Base-by-base conservation (phyloP, 2,113 vertebrate species). In the Burhinus oedicnemus region DNA sequence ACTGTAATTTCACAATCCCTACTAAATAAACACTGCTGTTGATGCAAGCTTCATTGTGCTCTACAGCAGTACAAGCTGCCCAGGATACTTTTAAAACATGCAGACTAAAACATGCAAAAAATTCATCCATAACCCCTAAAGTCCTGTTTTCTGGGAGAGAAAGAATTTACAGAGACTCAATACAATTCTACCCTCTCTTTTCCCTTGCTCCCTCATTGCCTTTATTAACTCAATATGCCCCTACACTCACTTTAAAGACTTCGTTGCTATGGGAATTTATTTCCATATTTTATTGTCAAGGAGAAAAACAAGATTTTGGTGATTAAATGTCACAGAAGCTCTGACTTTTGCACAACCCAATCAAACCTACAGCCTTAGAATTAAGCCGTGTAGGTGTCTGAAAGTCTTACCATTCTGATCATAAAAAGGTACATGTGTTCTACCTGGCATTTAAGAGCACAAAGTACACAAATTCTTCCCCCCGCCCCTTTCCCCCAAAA, bases 161-260 rank as follows among this genome's bases (percentile, higher is more conserved):
- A 91, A 87, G 62, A 93, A 94, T 91, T 95, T 95, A 95, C 52
- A 82, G 60, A 92, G 61, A 69, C 54, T 93, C 29, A 2, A 38
- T 38, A 93, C 70, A 96, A 79, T 85, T 92, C 74, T 90, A 82
- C n/a, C 49, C 40, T 64, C 72, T 81, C 70, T 89, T 77, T 77
- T 85, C 51, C 66, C 40, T 45, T 70, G 49, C 21, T 85, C 75
- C 55, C 74, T 87, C 62, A 42, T 54, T 91, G 91, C 57, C 74
- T 93, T 97, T 95, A 97, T 96, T 96, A 95, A 93, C 55, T 91
- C 89, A 96, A 27, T 95, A 93, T 91, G 96, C 74, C 61, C 62
- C 82, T 69, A 61, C 14, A 54, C 19, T 71, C 65, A 71, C 76
- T 95, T 79, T 92, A 83, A 95, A 96, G 81, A 82, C n/a, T 75